Evolutionary conservation across 2,797 vertebrate genomes (phyloP).

Genomic region (Moxostoma hubbsi): DNA sequence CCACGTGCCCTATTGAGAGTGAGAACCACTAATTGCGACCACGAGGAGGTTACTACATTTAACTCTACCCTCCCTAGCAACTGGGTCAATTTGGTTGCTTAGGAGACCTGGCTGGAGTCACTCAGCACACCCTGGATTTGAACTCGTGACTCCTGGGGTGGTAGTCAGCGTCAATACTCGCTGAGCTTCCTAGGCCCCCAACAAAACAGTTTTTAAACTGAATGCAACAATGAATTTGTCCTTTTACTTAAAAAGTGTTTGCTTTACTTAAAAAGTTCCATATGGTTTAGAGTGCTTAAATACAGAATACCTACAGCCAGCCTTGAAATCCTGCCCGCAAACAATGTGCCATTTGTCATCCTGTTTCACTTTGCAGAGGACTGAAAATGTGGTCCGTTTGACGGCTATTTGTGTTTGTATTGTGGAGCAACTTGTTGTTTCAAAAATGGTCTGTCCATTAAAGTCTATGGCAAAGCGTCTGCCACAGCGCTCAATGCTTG

Average conservation of each 20-base stretch:
- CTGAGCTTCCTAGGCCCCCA: no score
- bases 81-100: no score
- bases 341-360: constrained; percentile 29
- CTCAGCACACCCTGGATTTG: no score
- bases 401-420: constrained; percentile 66
- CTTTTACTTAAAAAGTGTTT: no score
- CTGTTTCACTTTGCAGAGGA: constrained; percentile 69
- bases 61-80: no score
- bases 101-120: no score
- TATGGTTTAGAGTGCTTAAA: not conserved
- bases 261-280: no score
- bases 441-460: constrained; percentile 50
- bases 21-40: no score
- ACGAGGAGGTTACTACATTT: no score
- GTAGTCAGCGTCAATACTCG: no score
- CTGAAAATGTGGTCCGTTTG: constrained; percentile 2
- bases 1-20: no score
- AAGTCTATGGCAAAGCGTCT: constrained; percentile 66
- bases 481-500: constrained; percentile 43
- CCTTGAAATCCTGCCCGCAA: constrained; percentile 69
- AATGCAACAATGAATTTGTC: not conserved
- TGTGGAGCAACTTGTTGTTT: constrained; percentile 67
- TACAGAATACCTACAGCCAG: constrained; percentile 69
- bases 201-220: not conserved
- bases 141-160: no score